Percentiles rank a stretch among this genome's conserved stretches.
Conservation (phyloP, 2,797 vertebrate species). For the Pipistrellus pipistrellus region DNA sequence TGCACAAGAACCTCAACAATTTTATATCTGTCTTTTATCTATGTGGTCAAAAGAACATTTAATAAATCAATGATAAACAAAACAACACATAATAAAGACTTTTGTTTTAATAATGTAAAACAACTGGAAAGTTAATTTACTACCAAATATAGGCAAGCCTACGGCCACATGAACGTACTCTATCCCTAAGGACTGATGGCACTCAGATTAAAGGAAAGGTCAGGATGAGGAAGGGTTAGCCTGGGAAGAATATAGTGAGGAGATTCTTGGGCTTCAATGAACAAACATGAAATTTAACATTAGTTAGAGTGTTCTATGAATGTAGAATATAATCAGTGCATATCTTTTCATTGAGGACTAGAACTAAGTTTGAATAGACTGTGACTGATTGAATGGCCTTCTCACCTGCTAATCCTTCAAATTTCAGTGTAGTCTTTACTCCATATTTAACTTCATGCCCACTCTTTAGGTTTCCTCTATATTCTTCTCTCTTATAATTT, state of each 20-base stretch:
- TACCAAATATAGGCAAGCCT: not conserved
- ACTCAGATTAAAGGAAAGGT: not conserved
- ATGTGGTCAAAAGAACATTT: not conserved
- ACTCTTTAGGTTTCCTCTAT: not conserved
- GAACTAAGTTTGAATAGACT: not conserved
- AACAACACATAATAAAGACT: not conserved
- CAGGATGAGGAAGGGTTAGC: not conserved
- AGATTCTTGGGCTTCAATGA: not conserved
- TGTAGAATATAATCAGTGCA: not conserved
- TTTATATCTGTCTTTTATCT: not conserved
- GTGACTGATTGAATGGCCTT: not conserved
- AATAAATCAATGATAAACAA: not conserved
- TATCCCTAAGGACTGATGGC: not conserved
- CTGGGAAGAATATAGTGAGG: not conserved
- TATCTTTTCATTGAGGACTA: not conserved
- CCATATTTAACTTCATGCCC: not conserved
- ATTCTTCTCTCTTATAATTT: not conserved
- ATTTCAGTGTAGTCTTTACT: not conserved
- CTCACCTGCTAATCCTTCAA: not conserved
- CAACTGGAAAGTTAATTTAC: not conserved
- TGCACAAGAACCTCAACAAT: not conserved
- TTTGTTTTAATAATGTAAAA: not conserved
- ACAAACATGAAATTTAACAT: conserved; percentile 7
- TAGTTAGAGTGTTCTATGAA: not conserved
- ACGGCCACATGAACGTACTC: not conserved